Conservation (phyloP, 2,888 invertebrate species). For the Cerastis leucographa region DNA sequence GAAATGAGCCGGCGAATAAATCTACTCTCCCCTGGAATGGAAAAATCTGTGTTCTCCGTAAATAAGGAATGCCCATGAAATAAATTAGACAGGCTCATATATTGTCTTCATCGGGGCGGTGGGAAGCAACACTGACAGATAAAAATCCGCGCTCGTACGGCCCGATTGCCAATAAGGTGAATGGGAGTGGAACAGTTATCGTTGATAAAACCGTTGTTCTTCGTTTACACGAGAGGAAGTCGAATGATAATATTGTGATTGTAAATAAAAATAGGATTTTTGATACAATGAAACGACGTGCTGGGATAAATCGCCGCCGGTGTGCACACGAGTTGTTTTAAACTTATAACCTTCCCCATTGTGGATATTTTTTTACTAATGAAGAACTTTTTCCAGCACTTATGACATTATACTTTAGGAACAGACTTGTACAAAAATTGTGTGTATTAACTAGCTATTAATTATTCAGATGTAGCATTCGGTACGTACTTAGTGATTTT, state of each 20-base stretch:
- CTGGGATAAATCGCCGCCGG: slow-evolving; percentile 15
- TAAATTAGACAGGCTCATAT: slow-evolving; percentile 84
- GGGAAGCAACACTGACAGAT: slow-evolving; percentile 73
- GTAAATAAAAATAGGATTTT: slow-evolving; percentile 65
- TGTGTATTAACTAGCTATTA: not conserved
- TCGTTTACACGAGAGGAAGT: slow-evolving; percentile 71
- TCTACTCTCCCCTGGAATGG: slow-evolving; percentile 79
- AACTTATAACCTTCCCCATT: slow-evolving; percentile 41
- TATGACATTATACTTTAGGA: not conserved
- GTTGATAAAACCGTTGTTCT: slow-evolving; percentile 75
- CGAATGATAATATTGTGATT: slow-evolving; percentile 62
- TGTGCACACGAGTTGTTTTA: slow-evolving; percentile 36
- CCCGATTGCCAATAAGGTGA: slow-evolving; percentile 84
- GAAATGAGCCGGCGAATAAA: slow-evolving; percentile 87
- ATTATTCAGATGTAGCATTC: not conserved
- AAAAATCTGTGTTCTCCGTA: slow-evolving; percentile 83
- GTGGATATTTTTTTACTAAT: slow-evolving; percentile 37
- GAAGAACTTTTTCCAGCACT: slow-evolving; percentile 11
- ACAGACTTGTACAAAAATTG: not conserved
- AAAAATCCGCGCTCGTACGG: slow-evolving; percentile 80
- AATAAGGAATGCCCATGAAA: slow-evolving; percentile 83
- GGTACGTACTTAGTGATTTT: not conserved
- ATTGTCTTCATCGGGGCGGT: slow-evolving; percentile 83
- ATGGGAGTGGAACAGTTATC: slow-evolving; percentile 81
- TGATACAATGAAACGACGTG: slow-evolving; percentile 49